These are phyloP conservation scores for Brassicogethes aeneus DNA, from an alignment of 2,888 invertebrate genomes.

Conservation along the genomic window DNA sequence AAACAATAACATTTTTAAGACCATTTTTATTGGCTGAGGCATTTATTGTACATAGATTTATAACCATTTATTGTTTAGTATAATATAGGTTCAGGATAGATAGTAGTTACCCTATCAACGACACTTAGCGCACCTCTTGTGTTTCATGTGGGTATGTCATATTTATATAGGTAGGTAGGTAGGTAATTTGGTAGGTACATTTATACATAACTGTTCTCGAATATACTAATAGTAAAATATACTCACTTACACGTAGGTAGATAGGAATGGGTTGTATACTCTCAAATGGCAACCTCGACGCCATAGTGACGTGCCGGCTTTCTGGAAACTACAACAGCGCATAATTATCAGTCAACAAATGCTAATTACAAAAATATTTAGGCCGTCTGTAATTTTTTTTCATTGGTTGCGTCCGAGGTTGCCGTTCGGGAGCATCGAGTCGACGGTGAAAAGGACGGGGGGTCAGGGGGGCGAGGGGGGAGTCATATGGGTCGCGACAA, in stretches of 20 bases:
- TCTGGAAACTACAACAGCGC: conserved; percentile 31
- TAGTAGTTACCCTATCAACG: conserved; percentile 33
- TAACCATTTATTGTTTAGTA: conserved; percentile 40
- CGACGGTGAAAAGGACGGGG: conserved; percentile 18
- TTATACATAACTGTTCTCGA: conserved; percentile 26
- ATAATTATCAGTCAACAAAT: conserved; percentile 36
- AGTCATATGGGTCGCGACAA: conserved; percentile 28
- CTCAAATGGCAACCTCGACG: not conserved
- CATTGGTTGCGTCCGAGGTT: not conserved
- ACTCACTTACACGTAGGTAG: conserved; percentile 35
- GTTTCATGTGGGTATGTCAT: conserved; percentile 25
- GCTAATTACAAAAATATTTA: conserved; percentile 39
- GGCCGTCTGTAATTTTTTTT: conserved; percentile 30
- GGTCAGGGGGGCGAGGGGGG: conserved; percentile 25
- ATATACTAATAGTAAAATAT: conserved; percentile 38
- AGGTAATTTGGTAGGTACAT: not conserved
- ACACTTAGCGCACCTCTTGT: conserved; percentile 22
- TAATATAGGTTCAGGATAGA: conserved; percentile 39
- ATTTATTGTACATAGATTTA: conserved; percentile 41
- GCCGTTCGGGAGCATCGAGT: conserved; percentile 10
- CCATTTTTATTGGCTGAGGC: conserved; percentile 43
- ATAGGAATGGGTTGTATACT: too few relatives aligned
- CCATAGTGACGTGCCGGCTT: conserved; percentile 22
- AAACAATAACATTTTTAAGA: conserved; percentile 29
- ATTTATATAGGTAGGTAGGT: too few relatives aligned